These are phyloP conservation scores for Aphelinus atriplicis DNA, from an alignment of 1,140 invertebrate genomes.

Conservation along the genomic window DNA sequence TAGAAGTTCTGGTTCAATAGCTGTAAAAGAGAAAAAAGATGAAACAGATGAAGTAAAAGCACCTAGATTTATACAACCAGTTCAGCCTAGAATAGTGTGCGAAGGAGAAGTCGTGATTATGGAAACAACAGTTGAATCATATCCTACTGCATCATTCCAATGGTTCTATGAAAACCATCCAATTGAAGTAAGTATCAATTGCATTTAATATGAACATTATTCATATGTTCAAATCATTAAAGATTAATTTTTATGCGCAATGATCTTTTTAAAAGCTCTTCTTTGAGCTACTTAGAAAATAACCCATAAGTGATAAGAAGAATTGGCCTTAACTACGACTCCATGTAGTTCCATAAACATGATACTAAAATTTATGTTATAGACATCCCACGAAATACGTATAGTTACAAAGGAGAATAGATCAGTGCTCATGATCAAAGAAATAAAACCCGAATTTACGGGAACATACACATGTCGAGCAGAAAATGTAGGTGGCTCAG, in stretches of 20 bases:
- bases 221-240: conserved; percentile 6
- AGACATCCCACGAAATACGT: conserved; percentile 62
- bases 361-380: not conserved
- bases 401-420: conserved; percentile 81
- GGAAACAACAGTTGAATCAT: conserved; percentile 80
- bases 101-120: conserved; percentile 82
- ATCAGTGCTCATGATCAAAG: conserved; percentile 83
- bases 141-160: conserved; percentile 84
- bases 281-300: too few species aligned
- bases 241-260: conserved; percentile 2
- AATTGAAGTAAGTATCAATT: conserved; percentile 59
- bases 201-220: too few species aligned
- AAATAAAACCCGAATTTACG: conserved; percentile 75
- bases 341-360: too few species aligned
- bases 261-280: too few species aligned
- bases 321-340: too few species aligned
- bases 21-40: conserved; percentile 69
- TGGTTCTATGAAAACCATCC: conserved; percentile 79
- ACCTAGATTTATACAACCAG: conserved; percentile 78
- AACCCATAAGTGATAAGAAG: too few species aligned
- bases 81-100: conserved; percentile 77
- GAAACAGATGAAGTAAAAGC: conserved; percentile 72
- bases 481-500: conserved; percentile 87
- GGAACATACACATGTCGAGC: conserved; percentile 89
- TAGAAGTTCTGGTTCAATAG: conserved; percentile 80